These are phyloP conservation scores for Aphodius granarius DNA, from an alignment of 2,888 invertebrate species.

Conservation along the genomic window DNA sequence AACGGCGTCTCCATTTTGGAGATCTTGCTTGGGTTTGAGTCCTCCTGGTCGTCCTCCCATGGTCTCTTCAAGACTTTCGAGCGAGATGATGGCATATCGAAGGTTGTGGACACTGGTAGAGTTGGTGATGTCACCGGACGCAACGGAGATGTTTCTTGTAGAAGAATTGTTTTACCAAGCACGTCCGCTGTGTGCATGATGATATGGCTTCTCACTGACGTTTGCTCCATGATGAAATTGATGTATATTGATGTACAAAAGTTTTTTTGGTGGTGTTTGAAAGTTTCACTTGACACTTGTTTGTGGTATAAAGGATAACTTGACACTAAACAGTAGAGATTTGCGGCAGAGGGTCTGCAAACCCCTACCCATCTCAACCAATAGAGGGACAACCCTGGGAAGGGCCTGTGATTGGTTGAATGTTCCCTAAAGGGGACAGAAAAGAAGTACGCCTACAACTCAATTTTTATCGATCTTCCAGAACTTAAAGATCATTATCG, in stretches of 20 bases:
- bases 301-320: neutral
- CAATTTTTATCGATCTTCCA: neutral
- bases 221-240: neutral
- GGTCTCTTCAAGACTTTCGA: neutral
- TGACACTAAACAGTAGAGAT: neutral
- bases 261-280: too few species aligned
- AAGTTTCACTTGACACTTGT: neutral
- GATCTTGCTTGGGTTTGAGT: neutral
- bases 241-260: too few species aligned
- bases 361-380: neutral
- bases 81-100: neutral
- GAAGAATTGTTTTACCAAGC: neutral
- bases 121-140: neutral
- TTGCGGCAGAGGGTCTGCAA: neutral
- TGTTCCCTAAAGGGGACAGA: neutral
- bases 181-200: neutral
- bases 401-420: neutral
- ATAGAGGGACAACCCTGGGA: neutral
- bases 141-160: neutral
- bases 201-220: neutral
- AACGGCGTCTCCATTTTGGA: neutral
- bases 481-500: neutral
- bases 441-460: neutral
- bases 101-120: neutral
- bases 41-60: neutral